Evolutionary conservation across 2,888 invertebrate genomes (phyloP).

Genomic region (Drosophila colorata): DNA sequence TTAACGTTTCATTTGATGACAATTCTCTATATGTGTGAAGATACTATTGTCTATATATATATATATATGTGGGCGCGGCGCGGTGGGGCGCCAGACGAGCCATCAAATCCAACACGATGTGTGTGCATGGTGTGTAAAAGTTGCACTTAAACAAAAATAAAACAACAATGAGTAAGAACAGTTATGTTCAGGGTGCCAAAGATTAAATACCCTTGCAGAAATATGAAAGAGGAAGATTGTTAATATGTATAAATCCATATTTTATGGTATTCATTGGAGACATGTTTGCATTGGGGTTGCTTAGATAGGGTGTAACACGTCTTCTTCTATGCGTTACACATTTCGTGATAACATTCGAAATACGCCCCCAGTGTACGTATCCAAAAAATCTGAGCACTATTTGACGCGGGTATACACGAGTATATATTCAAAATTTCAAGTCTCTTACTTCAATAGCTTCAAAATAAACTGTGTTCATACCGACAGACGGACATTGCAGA

Average conservation of each 20-base stretch:
- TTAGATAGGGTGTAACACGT: no score
- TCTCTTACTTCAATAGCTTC: no score
- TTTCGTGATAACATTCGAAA: background rate
- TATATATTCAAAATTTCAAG: no score
- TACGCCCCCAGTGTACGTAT: background rate
- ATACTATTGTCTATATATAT: background rate
- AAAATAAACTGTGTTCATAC: no score
- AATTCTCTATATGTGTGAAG: constrained; percentile 35
- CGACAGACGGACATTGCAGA: no score
- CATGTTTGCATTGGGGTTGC: no score
- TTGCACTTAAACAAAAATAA: constrained; percentile 37
- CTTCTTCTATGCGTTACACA: background rate
- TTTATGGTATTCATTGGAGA: no score
- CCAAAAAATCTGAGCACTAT: no score
- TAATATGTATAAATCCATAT: no score
- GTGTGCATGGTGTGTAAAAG: constrained; percentile 18
- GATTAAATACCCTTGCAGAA: background rate
- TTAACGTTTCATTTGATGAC: constrained; percentile 40
- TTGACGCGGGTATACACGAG: no score
- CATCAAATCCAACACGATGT: constrained; percentile 2
- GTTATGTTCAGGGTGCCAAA: background rate
- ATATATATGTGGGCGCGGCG: background rate
- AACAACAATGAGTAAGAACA: background rate
- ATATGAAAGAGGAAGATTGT: no score
- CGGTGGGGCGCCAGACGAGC: constrained; percentile 10